phyloP scores from a whole-genome alignment of 2,888 invertebrate species.

The Oscheius sp. region DNA sequence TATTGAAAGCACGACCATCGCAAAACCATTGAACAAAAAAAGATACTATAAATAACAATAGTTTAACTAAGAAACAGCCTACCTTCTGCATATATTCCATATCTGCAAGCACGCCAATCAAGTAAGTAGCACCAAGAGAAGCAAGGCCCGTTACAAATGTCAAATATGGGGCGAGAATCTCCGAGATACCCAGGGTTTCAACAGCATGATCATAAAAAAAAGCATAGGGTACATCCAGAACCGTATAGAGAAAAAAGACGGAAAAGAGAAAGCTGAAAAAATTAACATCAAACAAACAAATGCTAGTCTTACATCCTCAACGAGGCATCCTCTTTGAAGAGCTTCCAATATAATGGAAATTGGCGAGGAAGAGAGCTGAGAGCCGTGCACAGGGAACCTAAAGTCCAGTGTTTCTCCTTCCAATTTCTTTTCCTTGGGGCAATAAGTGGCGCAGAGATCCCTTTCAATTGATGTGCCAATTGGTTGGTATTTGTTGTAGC shows the following conservation, averaged over 20 bases:
- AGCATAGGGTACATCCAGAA: constrained; percentile 87
- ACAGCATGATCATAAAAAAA: constrained; percentile 87
- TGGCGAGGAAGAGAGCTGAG: not conserved
- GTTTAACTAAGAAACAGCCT: not conserved
- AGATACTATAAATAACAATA: constrained; percentile 11
- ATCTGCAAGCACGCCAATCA: constrained; percentile 89
- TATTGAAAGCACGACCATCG: constrained; percentile 75
- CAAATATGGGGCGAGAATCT: not conserved
- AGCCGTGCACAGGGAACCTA: not conserved
- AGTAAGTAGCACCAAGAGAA: constrained; percentile 88
- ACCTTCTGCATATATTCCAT: constrained; percentile 77
- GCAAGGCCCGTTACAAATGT: constrained; percentile 82
- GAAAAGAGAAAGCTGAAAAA: constrained; percentile 19
- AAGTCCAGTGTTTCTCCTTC: not conserved
- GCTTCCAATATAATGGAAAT: not conserved
- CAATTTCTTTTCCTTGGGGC: constrained; percentile 32
- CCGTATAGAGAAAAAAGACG: constrained; percentile 82
- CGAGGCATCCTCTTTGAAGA: not conserved
- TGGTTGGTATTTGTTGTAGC: constrained; percentile 23
- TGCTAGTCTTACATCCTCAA: not conserved
- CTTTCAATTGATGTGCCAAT: constrained; percentile 36
- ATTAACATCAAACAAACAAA: not conserved
- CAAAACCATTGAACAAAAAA: constrained; percentile 79
- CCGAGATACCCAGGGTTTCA: constrained; percentile 70
- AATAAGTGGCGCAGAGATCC: constrained; percentile 50